These are phyloP conservation scores for Speoplatyrhinus poulsoni DNA, from an alignment of 2,113 vertebrate species.

Conservation along the genomic window DNA sequence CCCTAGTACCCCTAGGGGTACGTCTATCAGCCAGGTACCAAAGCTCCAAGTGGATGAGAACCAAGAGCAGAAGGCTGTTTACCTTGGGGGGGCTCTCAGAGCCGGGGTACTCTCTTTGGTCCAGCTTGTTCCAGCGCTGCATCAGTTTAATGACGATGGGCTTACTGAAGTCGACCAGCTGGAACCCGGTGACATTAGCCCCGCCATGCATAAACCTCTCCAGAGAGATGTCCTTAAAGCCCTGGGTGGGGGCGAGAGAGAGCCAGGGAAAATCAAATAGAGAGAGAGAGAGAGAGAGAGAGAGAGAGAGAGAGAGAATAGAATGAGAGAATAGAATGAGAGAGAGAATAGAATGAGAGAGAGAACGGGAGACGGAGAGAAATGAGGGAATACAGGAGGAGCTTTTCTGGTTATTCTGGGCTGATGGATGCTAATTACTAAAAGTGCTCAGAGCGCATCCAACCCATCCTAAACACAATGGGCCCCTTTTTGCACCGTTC, in stretches of 20 bases:
- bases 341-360: slow-evolving; percentile 2
- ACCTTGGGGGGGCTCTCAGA: slow-evolving; percentile 97
- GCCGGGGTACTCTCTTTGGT: slow-evolving; percentile 97
- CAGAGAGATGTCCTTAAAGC: slow-evolving; percentile 97
- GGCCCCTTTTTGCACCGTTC: slow-evolving; percentile 23
- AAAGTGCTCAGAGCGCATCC: slow-evolving; percentile 40
- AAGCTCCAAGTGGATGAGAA: neutral
- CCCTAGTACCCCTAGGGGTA: too few species aligned
- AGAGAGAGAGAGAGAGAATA: slow-evolving; percentile 19
- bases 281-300: neutral
- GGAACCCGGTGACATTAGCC: slow-evolving; percentile 97
- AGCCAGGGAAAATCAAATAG: neutral
- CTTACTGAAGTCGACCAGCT: slow-evolving; percentile 95
- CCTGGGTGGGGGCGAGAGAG: slow-evolving; percentile 70
- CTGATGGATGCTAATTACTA: slow-evolving; percentile 59
- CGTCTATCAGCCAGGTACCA: neutral
- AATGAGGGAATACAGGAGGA: too few species aligned
- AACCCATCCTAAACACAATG: slow-evolving; percentile 27
- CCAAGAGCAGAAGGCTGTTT: neutral
- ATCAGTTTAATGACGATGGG: slow-evolving; percentile 95
- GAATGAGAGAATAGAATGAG: neutral
- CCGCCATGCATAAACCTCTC: slow-evolving; percentile 98
- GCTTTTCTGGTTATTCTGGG: slow-evolving; percentile 26
- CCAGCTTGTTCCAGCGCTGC: slow-evolving; percentile 99
- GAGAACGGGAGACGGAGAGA: neutral